phyloP scores from a whole-genome alignment of 2,797 vertebrate species.

The Galaxias olidus region DNA sequence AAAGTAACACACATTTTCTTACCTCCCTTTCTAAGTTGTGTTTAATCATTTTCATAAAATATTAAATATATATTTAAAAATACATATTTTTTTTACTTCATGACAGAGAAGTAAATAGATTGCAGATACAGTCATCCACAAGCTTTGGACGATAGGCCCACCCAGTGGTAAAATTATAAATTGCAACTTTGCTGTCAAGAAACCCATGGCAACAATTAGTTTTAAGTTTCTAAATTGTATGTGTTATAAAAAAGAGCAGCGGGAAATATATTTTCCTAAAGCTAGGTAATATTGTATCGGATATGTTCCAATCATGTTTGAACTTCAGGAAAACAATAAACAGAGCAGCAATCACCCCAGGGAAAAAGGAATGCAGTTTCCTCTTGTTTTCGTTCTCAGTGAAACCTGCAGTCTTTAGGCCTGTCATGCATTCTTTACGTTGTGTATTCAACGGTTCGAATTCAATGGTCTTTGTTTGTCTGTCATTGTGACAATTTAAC shows the following conservation, averaged over 20 bases:
- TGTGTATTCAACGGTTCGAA: constrained; percentile 27
- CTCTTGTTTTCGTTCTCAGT: constrained; percentile 31
- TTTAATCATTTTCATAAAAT: too few relatives aligned
- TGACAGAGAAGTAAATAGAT: too few relatives aligned
- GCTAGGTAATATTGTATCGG: neutral
- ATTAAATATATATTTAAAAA: too few relatives aligned
- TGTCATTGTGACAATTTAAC: constrained; percentile 40
- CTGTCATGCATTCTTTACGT: constrained; percentile 27
- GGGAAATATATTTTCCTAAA: neutral
- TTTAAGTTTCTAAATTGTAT: too few relatives aligned
- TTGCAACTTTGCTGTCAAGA: neutral
- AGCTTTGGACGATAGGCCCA: constrained; percentile 19
- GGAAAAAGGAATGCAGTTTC: constrained; percentile 28
- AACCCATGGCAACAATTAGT: too few relatives aligned
- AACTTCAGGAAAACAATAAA: constrained; percentile 30
- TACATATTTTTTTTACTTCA: too few relatives aligned
- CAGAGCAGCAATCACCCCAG: constrained; percentile 8
- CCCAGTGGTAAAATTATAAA: constrained; percentile 46
- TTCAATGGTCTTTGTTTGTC: constrained; percentile 34
- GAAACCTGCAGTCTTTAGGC: constrained; percentile 14
- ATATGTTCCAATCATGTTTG: neutral
- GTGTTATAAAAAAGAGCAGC: neutral
- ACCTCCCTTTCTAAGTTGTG: too few relatives aligned
- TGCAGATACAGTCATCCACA: too few relatives aligned
- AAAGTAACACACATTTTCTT: too few relatives aligned